Base-by-base conservation (phyloP, 2,888 invertebrate genomes). In the Agrochola litura region DNA sequence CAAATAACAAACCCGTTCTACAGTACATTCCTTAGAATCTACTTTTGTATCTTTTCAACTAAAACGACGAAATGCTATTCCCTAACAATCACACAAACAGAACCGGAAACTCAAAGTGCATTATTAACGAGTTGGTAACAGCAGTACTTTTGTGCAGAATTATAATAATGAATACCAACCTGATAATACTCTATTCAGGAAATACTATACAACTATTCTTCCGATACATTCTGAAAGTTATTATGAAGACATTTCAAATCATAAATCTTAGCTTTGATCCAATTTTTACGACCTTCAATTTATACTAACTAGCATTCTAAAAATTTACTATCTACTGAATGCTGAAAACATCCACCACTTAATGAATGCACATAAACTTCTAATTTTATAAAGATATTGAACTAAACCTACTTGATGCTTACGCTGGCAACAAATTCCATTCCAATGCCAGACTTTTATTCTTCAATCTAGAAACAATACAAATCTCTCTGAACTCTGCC, bases 231-330 rank as follows among this genome's bases (percentile, higher is more conserved):
- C 82, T 64, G 84, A 86, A 89, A 77, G 69, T 71, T 76, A 77
- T 60, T 77, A 82, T 87, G 79, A 79, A 76, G 76, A 74, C 58
- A 73, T 85, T 84, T 82, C 84, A 79, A 82, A 78, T 61, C 65
- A 78, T 81, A 85, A 82, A 84, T 64, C 86, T 84, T 89, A 89
- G 89, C 89, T 88, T 86, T 90, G 90, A 92, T 91, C 80, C 73
- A 83, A 88, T 87, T 92, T 88, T 93, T 92, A 92, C 90, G 91
- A 94, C 93, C 91, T 92, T 93, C 92, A 95, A 95, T 96, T 96
- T 96, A 96, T 92, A 92, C 96, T 96, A 96, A 94, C 96, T 96
- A 96, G 96, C 96, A 96, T 95, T 93, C 96, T 96, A 96, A 95
- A 93, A 96, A 95, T 96, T 96, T 95, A 96, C 96, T 96, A 96